Percentiles rank a stretch among this genome's conserved stretches.
Conservation (phyloP, 2,888 invertebrate genomes). For the Polia nebulosa region DNA sequence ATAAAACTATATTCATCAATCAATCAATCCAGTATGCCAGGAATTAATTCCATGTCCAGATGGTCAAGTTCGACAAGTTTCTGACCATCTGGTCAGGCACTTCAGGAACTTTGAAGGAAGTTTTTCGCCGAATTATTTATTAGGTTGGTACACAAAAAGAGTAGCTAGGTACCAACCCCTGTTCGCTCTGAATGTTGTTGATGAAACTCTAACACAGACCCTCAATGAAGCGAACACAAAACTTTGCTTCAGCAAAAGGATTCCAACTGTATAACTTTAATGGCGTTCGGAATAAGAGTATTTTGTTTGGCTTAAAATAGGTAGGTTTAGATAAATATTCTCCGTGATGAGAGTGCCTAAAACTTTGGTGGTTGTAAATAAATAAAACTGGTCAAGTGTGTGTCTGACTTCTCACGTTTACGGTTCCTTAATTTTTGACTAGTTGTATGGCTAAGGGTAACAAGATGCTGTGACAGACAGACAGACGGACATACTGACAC, state of each 20-base stretch:
- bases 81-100: background rate
- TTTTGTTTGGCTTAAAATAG: conserved; percentile 1
- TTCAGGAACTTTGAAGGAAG: conserved; percentile 2
- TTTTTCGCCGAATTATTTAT: conserved; percentile 23
- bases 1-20: background rate
- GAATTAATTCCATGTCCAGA: conserved; percentile 17
- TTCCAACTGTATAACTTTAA: conserved; percentile 32
- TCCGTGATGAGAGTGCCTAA: too few relatives aligned
- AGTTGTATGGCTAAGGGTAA: too few relatives aligned
- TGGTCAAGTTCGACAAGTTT: background rate
- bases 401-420: too few relatives aligned
- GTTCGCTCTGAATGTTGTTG: conserved; percentile 18
- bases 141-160: conserved; percentile 6
- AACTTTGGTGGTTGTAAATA: background rate
- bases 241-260: conserved; percentile 33
- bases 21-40: conserved; percentile 11
- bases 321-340: background rate
- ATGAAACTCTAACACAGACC: conserved; percentile 8
- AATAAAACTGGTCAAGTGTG: too few relatives aligned
- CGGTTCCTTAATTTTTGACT: too few relatives aligned
- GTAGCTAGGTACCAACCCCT: background rate
- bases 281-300: background rate
- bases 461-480: too few relatives aligned
- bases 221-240: conserved; percentile 23
- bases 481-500: too few relatives aligned